Base-by-base conservation (phyloP, 2,888 invertebrate genomes). In the Monoplex corrugatus region DNA sequence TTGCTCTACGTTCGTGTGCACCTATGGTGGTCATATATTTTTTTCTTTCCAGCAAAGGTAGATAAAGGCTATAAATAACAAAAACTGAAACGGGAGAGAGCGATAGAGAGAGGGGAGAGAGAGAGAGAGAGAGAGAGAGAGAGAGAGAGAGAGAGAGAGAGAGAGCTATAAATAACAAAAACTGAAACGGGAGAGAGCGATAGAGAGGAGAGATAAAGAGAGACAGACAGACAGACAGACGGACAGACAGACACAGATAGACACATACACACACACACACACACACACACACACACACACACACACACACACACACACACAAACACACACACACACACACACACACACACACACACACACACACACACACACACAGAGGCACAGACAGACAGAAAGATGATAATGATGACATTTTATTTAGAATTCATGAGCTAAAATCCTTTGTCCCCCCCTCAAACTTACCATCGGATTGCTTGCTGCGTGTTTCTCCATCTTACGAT, bases 251-350 rank as follows among this genome's bases (percentile, higher is more conserved):
- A 72, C 63, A 23, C 23, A 68, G 23, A 68, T 28, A 28, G 23
- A 68, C 23, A 28, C 28, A n/a, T 28, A 28, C 8, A 28, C 63
- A 28, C 63, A 68, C 63, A 68, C 63, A 68, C 63, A 68, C 63
- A 68, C 63, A 68, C 63, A 68, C 63, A 68, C 63, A 28, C 63
- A 68, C 63, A 28, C 63, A 68, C 63, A 28, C 63, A 68, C 63
- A 19, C 50, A 50, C 50, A 50, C 50, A 19, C 50, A 50, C 50
- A 50, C 19, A 13, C 19, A 13, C 19, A 68, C 63, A 88, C 35
- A 84, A 32, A 88, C 57, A 83, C 50, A 84, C 63, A 88, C 50
- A 83, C 32, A 84, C 13, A 88, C 8, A 85, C 50, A 88, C 44
- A 85, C 68, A 88, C 3, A 88, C 16, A 85, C 38, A 83, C 38